Conservation (phyloP, 2,797 vertebrate genomes). For the Poecile montanus region DNA sequence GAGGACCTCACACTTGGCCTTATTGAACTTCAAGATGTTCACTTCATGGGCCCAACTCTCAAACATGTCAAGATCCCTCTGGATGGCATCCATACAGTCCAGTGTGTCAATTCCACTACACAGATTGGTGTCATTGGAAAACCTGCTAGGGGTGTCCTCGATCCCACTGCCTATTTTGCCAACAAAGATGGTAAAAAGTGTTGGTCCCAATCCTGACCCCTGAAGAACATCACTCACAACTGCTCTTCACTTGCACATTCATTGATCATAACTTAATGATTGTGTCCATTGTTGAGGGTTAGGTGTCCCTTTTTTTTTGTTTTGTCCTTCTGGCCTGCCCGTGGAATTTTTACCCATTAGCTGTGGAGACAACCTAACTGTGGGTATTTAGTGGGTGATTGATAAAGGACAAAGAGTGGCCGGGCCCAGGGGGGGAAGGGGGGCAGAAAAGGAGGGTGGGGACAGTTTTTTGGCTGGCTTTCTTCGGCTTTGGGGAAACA, state of each 20-base stretch:
- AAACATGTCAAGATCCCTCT: background rate
- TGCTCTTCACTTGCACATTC: background rate
- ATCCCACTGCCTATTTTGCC: background rate
- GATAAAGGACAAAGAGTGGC: too few relatives aligned
- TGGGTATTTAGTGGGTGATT: too few relatives aligned
- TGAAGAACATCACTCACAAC: fast-evolving
- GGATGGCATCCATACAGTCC: background rate
- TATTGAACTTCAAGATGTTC: background rate
- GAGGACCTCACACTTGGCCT: background rate
- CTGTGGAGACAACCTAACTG: too few relatives aligned
- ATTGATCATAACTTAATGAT: too few relatives aligned
- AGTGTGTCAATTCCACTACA: background rate
- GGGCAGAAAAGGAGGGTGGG: too few relatives aligned
- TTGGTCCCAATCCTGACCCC: background rate
- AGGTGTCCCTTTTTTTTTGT: too few relatives aligned
- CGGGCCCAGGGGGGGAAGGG: too few relatives aligned
- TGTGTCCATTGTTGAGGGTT: background rate
- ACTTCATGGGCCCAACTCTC: background rate
- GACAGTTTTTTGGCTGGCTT: too few relatives aligned
- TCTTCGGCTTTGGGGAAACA: too few relatives aligned
- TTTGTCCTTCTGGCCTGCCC: too few relatives aligned
- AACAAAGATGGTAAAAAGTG: background rate
- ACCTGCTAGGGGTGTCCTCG: background rate
- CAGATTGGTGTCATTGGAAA: background rate
- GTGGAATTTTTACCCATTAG: too few relatives aligned